These are phyloP conservation scores for Meta bourneti DNA, from an alignment of 2,888 invertebrate genomes.

Conservation along the genomic window DNA sequence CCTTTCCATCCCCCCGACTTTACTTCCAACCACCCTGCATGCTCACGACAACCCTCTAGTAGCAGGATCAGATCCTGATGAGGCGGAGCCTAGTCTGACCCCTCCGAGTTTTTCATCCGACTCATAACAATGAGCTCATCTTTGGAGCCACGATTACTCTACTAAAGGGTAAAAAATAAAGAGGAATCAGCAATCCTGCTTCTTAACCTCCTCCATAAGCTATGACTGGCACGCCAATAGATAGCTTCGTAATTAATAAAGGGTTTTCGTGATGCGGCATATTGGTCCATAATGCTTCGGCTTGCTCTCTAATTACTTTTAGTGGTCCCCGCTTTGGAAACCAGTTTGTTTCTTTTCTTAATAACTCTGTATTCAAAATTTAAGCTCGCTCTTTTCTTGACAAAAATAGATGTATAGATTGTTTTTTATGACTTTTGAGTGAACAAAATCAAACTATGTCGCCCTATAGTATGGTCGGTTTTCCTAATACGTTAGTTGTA, in stretches of 20 bases:
- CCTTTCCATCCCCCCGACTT: slow-evolving; percentile 30
- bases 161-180: slow-evolving; percentile 7
- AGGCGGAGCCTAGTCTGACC: slow-evolving; percentile 65
- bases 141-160: slow-evolving; percentile 47
- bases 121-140: slow-evolving; percentile 66
- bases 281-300: slow-evolving; percentile 50
- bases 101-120: slow-evolving; percentile 43
- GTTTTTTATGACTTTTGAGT: too few relatives aligned
- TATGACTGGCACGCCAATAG: slow-evolving; percentile 56
- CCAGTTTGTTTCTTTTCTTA: slow-evolving; percentile 34
- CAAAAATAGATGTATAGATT: too few relatives aligned
- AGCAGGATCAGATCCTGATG: slow-evolving; percentile 67
- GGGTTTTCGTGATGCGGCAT: slow-evolving; percentile 63
- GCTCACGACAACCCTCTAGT: slow-evolving; percentile 62
- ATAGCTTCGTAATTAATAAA: slow-evolving; percentile 68
- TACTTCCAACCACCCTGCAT: slow-evolving; percentile 39
- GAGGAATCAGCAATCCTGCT: slow-evolving; percentile 23
- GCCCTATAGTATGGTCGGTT: too few relatives aligned
- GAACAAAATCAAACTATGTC: too few relatives aligned
- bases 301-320: slow-evolving; percentile 11
- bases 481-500: too few relatives aligned
- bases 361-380: slow-evolving; percentile 1
- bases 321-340: slow-evolving; percentile 12
- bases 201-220: slow-evolving; percentile 54
- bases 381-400: too few relatives aligned